Percentiles rank a stretch among this genome's conserved stretches.
These are phyloP conservation scores for Probosciger aterrimus DNA, from an alignment of 2,113 vertebrate species.

Conservation along the genomic window DNA sequence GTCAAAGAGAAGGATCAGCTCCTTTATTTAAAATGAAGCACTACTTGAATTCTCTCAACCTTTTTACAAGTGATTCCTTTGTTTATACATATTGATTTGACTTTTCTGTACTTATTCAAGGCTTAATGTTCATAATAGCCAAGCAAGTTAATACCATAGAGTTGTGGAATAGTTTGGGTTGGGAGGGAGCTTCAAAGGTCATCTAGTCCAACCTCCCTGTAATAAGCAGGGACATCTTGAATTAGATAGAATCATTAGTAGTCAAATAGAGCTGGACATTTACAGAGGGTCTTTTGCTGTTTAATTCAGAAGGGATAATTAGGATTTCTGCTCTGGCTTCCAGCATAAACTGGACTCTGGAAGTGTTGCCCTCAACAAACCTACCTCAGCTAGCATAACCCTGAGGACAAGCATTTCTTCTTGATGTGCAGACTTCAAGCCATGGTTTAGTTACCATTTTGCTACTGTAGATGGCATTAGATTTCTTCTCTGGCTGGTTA, in stretches of 20 bases:
- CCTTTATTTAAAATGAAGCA: neutral
- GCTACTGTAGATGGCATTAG: fast-evolving
- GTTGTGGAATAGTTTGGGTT: neutral
- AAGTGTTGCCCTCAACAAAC: neutral
- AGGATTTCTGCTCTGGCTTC: neutral
- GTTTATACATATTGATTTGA: neutral
- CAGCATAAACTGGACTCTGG: neutral
- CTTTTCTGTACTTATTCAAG: neutral
- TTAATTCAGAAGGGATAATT: neutral
- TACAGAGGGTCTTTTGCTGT: neutral
- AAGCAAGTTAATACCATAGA: neutral
- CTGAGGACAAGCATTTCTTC: neutral
- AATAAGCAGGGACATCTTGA: neutral
- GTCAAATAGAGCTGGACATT: neutral
- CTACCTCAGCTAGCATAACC: neutral
- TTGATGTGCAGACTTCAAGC: neutral
- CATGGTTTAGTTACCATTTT: neutral
- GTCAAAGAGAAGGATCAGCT: neutral
- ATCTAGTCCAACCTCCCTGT: neutral
- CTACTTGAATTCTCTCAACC: neutral
- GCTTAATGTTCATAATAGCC: neutral
- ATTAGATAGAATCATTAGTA: neutral
- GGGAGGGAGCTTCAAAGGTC: neutral
- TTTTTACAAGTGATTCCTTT: neutral
- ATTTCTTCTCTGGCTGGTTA: neutral